A percentile compares a stretch with the other conserved stretches of the same genome.
Conservation (phyloP, 2,888 invertebrate genomes). For the Hipparchia sbordonii region DNA sequence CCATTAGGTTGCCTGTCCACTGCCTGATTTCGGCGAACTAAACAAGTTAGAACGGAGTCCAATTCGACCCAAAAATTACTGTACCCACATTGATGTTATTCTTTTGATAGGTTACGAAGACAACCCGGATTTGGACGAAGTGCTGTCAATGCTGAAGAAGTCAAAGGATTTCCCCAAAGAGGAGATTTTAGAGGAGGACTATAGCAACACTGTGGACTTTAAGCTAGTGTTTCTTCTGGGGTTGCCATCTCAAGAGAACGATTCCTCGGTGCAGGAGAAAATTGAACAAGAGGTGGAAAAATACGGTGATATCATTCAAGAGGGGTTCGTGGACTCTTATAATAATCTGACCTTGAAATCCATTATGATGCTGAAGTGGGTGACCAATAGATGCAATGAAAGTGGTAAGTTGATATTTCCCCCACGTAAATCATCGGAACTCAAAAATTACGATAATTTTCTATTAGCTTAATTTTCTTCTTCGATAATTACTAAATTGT, state of each 20-base stretch:
- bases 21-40: too few relatives aligned
- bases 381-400: conserved; percentile 85
- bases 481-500: too few relatives aligned
- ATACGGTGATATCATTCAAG: conserved; percentile 91
- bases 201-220: conserved; percentile 54
- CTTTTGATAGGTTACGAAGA: conserved; percentile 53
- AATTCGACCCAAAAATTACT: too few relatives aligned
- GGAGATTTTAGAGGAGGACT: conserved; percentile 41
- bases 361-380: conserved; percentile 92
- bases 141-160: conserved; percentile 56
- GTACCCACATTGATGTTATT: background rate
- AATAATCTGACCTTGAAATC: conserved; percentile 94
- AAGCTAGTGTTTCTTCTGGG: conserved; percentile 83
- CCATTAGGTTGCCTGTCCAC: too few relatives aligned
- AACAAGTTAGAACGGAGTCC: too few relatives aligned
- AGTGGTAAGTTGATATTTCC: conserved; percentile 65
- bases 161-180: conserved; percentile 53
- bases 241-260: conserved; percentile 80
- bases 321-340: conserved; percentile 91
- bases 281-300: conserved; percentile 86
- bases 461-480: too few relatives aligned
- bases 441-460: too few relatives aligned
- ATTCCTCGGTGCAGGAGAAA: conserved; percentile 83
- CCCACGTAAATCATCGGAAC: too few relatives aligned
- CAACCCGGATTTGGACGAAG: conserved; percentile 55